A percentile compares a stretch with the other conserved stretches of the same genome.
These are phyloP conservation scores for Aelia acuminata DNA, from an alignment of 2,888 invertebrate species.

Conservation along the genomic window DNA sequence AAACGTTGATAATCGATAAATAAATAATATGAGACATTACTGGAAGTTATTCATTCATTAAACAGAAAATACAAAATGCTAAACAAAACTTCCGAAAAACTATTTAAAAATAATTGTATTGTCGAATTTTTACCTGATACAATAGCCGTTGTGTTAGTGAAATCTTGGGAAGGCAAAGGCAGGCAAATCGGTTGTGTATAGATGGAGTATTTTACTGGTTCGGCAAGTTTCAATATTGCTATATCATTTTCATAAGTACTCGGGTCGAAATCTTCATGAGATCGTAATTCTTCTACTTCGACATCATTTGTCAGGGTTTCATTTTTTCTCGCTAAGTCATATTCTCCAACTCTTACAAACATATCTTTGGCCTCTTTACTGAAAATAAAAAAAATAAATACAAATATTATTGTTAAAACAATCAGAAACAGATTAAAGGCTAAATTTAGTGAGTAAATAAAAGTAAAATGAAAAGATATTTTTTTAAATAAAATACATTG, in stretches of 20 bases:
- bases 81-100: too few species aligned
- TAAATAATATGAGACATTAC: too few species aligned
- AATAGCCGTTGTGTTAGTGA: constrained; percentile 67
- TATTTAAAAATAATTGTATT: too few species aligned
- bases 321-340: constrained; percentile 78
- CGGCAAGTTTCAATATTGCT: constrained; percentile 79
- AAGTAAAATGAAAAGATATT: too few species aligned
- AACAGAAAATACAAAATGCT: too few species aligned
- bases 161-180: constrained; percentile 76
- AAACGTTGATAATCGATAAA: too few species aligned
- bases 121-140: constrained; percentile 68
- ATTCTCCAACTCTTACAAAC: constrained; percentile 84
- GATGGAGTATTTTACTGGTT: constrained; percentile 79
- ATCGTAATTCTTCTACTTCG: constrained; percentile 76
- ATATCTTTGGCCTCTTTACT: constrained; percentile 71
- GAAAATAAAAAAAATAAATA: constrained; percentile 29
- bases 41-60: too few species aligned
- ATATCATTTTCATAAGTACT: constrained; percentile 83
- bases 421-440: too few species aligned
- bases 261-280: constrained; percentile 79
- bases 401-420: too few species aligned
- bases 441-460: too few species aligned
- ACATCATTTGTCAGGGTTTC: constrained; percentile 82
- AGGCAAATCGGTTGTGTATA: constrained; percentile 90
- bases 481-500: too few species aligned